Conservation (phyloP, 37 sponge, comb jelly and placozoan genomes). For the Mnemiopsis leidyi region DNA sequence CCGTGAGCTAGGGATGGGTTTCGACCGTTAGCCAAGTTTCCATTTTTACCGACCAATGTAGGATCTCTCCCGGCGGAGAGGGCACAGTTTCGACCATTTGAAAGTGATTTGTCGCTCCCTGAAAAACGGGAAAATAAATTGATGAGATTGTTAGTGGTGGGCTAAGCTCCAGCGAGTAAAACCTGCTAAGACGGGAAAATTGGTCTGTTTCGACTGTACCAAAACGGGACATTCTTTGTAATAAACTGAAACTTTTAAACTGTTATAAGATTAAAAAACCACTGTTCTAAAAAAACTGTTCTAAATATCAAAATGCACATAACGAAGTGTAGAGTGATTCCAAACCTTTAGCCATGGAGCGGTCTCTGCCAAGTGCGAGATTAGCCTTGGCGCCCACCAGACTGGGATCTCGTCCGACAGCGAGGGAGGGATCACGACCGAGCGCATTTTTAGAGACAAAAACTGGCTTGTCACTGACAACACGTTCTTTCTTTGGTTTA, state of each 20-base stretch:
- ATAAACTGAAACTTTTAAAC: no score
- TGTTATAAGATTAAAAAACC: no score
- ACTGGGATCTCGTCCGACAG: not conserved
- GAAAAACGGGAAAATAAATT: no score
- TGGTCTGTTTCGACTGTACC: no score
- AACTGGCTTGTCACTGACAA: not conserved
- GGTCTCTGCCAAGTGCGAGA: conserved; percentile 3
- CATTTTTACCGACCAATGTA: not conserved
- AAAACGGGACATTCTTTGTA: no score
- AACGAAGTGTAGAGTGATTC: not conserved
- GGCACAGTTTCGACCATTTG: not conserved
- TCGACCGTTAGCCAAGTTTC: not conserved
- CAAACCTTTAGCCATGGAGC: not conserved
- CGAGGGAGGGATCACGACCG: not conserved
- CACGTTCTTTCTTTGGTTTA: not conserved
- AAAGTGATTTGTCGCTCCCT: not conserved
- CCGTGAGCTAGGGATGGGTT: not conserved
- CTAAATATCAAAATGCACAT: no score
- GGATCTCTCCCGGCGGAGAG: not conserved
- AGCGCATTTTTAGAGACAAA: not conserved
- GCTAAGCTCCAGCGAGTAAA: no score
- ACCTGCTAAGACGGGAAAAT: no score
- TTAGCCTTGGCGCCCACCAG: not conserved
- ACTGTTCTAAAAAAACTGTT: no score
- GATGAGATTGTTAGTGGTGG: no score